These are phyloP conservation scores for Drosophila hamatofila DNA, from an alignment of 2,888 invertebrate species.

Conservation along the genomic window DNA sequence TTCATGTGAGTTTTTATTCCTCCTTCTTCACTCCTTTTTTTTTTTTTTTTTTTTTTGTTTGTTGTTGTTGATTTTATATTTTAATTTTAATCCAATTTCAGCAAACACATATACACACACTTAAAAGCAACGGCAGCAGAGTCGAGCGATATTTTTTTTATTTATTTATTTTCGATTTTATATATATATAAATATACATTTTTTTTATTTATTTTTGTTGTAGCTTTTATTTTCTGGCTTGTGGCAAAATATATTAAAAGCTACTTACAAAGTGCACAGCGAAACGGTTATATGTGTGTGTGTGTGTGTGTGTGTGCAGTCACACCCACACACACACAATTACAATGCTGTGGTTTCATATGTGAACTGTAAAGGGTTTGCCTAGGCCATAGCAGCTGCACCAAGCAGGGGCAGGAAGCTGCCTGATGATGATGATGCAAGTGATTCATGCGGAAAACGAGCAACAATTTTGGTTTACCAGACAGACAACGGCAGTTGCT, in stretches of 20 bases:
- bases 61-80: constrained; percentile 50
- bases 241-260: constrained; percentile 79
- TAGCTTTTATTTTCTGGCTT: constrained; percentile 55
- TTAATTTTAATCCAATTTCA: constrained; percentile 78
- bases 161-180: constrained; percentile 33
- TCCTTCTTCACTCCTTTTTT: not conserved
- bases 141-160: constrained; percentile 16
- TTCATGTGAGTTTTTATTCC: constrained; percentile 23
- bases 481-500: constrained; percentile 69
- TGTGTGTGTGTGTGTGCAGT: constrained; percentile 31
- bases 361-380: constrained; percentile 31
- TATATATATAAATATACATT: constrained; percentile 43
- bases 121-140: constrained; percentile 6
- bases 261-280: constrained; percentile 77
- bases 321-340: constrained; percentile 37
- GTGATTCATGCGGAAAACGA: constrained; percentile 79
- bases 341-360: constrained; percentile 66
- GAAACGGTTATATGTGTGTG: constrained; percentile 48
- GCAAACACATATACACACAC: constrained; percentile 28
- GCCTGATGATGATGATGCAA: constrained; percentile 76
- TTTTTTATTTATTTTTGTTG: constrained; percentile 24
- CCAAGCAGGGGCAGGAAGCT: constrained; percentile 2
- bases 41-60: not conserved
- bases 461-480: constrained; percentile 80
- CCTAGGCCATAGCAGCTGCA: constrained; percentile 15